Conservation (phyloP, 37 sponge, comb jelly and placozoan species). For the Geodia barretti region DNA sequence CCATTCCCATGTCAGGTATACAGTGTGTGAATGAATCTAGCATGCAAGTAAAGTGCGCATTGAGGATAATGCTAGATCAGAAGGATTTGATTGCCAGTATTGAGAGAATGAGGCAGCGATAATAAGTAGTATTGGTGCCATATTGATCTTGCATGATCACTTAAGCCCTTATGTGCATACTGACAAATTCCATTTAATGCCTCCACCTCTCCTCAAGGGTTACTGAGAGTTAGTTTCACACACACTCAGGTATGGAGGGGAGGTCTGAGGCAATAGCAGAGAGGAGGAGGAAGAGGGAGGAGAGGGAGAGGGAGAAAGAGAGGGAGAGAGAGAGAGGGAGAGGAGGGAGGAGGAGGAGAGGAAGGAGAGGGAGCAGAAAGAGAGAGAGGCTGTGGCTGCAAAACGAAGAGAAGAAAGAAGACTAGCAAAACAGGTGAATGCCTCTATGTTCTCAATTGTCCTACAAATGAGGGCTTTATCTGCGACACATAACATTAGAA, state of each 20-base stretch:
- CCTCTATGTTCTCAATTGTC: background rate
- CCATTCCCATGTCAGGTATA: conserved; percentile 46
- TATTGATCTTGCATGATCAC: no score
- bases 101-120: no score
- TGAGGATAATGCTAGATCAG: no score
- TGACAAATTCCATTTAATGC: background rate
- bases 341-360: conserved; percentile 54
- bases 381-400: conserved; percentile 27
- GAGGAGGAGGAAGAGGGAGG: conserved; percentile 50
- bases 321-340: conserved; percentile 25
- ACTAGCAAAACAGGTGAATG: conserved; percentile 55
- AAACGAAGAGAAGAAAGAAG: conserved; percentile 61
- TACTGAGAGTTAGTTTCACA: no score
- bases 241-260: conserved; percentile 67
- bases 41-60: no score
- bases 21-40: background rate
- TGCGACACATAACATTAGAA: no score
- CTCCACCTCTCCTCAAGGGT: background rate
- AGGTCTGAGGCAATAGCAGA: conserved; percentile 52
- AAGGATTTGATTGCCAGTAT: no score
- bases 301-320: conserved; percentile 31
- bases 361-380: conserved; percentile 24
- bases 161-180: background rate
- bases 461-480: no score
- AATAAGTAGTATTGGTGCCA: no score